These are phyloP conservation scores for Zapornia atra DNA, from an alignment of 2,113 vertebrate genomes.

Conservation along the genomic window DNA sequence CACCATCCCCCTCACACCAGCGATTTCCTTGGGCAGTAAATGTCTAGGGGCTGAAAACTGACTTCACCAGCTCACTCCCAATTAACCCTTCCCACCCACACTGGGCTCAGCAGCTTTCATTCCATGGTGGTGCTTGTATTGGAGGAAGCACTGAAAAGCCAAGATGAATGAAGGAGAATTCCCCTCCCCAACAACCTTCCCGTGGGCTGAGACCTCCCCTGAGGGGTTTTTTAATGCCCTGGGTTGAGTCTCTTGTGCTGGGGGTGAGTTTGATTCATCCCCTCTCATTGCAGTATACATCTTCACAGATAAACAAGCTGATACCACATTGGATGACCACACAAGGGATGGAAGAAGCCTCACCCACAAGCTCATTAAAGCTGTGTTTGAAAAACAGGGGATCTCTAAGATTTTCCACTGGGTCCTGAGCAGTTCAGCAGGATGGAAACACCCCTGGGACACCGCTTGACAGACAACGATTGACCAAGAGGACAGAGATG, in stretches of 20 bases:
- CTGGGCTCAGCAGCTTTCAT: not conserved
- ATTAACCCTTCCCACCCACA: not conserved
- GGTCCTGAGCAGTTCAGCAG: not conserved
- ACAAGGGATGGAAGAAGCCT: not conserved
- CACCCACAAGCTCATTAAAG: not conserved
- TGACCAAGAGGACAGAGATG: not conserved
- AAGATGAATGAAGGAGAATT: not conserved
- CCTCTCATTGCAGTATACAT: not conserved
- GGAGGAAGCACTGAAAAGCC: not conserved
- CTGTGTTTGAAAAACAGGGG: not conserved
- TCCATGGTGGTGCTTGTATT: not conserved
- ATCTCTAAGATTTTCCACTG: not conserved
- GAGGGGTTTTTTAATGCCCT: not conserved
- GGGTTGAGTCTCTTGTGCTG: not conserved
- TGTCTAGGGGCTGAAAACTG: accelerated
- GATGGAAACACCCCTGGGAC: not conserved
- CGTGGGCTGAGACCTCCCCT: not conserved
- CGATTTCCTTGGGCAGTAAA: not conserved
- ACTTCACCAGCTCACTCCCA: not conserved
- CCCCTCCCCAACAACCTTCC: not conserved
- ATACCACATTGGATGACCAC: not conserved
- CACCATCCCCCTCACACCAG: accelerated
- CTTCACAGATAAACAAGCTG: not conserved
- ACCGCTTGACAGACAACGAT: accelerated
- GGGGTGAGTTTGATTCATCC: not conserved